Base-by-base conservation (phyloP, 2,888 invertebrate genomes). In the Oxystoma pomonae region DNA sequence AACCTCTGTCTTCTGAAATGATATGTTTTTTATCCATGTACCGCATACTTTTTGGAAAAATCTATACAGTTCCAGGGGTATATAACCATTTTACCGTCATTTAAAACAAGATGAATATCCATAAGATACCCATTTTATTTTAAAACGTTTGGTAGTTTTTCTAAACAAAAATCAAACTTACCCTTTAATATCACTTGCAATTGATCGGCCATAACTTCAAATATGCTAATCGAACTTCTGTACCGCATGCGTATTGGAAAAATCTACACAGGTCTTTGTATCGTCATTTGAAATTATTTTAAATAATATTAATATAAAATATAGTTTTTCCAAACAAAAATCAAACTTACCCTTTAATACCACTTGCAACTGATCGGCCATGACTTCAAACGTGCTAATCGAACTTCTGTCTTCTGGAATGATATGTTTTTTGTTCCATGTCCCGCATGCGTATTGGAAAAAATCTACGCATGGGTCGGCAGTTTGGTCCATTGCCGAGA, bases 1-100 rank as follows among this genome's bases (percentile, higher is more conserved):
- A n/a, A n/a, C n/a, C n/a, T n/a, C n/a, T n/a, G n/a, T 94, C 94
- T 74, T 92, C 92, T 0, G 94, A 93, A 73, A 94, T 94, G 60
- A 91, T 85, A 81, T 94, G 92, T 67, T 88, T 85, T 74, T 88
- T 90, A 78, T 93, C 93, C 93, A 55, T 83, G 78, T n/a, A n/a
- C n/a, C n/a, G n/a, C n/a, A n/a, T n/a, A n/a, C n/a, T n/a, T n/a
- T n/a, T 94, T 88, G 80, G n/a, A 94, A 81, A 94, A 94, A 77
- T 94, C 90, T 50, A 85, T 86, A 78, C 94, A 94, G 0, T 94
- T n/a, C n/a, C n/a, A n/a, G n/a, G n/a, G n/a, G n/a, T n/a, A n/a
- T n/a, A n/a, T n/a, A n/a, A n/a, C n/a, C n/a, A n/a, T n/a, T n/a
- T n/a, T n/a, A n/a, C n/a, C n/a, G n/a, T n/a, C n/a, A n/a, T n/a